Base-by-base conservation (phyloP, 2,113 vertebrate genomes). In the Limanda limanda region DNA sequence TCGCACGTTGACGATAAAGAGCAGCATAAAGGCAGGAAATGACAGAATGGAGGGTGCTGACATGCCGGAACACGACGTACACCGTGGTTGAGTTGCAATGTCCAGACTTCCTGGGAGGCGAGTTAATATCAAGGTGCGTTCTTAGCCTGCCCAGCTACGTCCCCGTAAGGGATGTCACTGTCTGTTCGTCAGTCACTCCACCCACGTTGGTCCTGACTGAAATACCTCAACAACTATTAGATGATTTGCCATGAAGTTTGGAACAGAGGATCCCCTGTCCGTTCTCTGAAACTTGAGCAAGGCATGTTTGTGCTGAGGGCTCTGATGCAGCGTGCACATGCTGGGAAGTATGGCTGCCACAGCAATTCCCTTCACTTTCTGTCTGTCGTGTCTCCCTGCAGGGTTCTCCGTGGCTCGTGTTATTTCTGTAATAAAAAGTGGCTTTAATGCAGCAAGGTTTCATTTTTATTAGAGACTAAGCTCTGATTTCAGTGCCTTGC, bases 391-490 rank as follows among this genome's bases (percentile, higher is more conserved):
- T 20, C 51, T 23, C n/a, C 31, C 25, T 21, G 13, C 6, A 21
- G 20, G 24, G 25, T 15, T 45, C 35, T 9, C 17, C 0, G 3
- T 31, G 56, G 5, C 14, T 25, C 14, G 17, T 21, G 20, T 20
- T 12, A 45, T 69, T 60, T 31, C 9, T 54, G 37, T 11, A 58
- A 15, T n/a, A 18, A 37, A 25, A 61, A 51, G 52, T 11, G 17
- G 17, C 9, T 9, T 2, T 35, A 63, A 35, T 14, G n/a, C 21
- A 52, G 60, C 35, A 23, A 17, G 23, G 10, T 63, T 61, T 63
- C 2, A 47, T 59, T 74, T 27, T 58, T 27, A 18, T 58, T 27
- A 18, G 52, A 40, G 51, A 18, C 37, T 74, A 47, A 65, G 31
- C 42, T 25, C 5, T n/a, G 10, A 47, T 66, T 59, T 68, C 14